A percentile compares a stretch with the other conserved stretches of the same genome.
phyloP scores from a whole-genome alignment of 2,113 vertebrate species.

The Choloepus hoffmanni region DNA sequence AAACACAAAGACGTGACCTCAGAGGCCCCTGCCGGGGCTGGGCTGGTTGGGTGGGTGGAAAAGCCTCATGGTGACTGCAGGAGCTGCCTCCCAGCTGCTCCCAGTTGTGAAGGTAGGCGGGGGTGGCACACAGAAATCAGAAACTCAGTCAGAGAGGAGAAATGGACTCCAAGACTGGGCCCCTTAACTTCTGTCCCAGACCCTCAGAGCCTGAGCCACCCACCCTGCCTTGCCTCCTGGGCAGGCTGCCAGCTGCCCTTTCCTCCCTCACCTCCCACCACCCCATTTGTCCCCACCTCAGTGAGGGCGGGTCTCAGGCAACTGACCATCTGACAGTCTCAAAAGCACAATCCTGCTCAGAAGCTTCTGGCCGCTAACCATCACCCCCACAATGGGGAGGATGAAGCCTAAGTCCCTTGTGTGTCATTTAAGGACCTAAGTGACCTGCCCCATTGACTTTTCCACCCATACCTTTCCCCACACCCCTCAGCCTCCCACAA shows the following conservation, averaged over 20 bases:
- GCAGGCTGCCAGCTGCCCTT: not conserved
- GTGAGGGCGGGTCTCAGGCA: not conserved
- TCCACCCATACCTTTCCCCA: not conserved
- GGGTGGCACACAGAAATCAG: not conserved
- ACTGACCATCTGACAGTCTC: not conserved
- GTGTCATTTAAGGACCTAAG: not conserved
- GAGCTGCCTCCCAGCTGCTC: slow-evolving; percentile 19
- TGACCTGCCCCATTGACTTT: not conserved
- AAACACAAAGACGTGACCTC: slow-evolving; percentile 69
- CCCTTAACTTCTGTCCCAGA: not conserved
- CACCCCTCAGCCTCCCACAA: not conserved
- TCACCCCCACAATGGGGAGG: not conserved
- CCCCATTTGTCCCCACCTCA: not conserved
- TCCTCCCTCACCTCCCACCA: not conserved
- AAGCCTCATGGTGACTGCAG: slow-evolving; percentile 7
- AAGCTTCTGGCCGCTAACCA: not conserved
- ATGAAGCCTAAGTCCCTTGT: not conserved
- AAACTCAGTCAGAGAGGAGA: slow-evolving; percentile 45
- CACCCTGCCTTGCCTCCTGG: not conserved
- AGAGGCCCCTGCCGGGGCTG: slow-evolving; percentile 50
- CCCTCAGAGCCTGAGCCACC: not conserved
- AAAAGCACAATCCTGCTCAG: not conserved
- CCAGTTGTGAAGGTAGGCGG: not conserved
- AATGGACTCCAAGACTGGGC: not conserved
- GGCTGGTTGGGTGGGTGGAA: slow-evolving; percentile 3